These are phyloP conservation scores for Formicarius rufipectus DNA, from an alignment of 2,113 vertebrate genomes.

Conservation along the genomic window DNA sequence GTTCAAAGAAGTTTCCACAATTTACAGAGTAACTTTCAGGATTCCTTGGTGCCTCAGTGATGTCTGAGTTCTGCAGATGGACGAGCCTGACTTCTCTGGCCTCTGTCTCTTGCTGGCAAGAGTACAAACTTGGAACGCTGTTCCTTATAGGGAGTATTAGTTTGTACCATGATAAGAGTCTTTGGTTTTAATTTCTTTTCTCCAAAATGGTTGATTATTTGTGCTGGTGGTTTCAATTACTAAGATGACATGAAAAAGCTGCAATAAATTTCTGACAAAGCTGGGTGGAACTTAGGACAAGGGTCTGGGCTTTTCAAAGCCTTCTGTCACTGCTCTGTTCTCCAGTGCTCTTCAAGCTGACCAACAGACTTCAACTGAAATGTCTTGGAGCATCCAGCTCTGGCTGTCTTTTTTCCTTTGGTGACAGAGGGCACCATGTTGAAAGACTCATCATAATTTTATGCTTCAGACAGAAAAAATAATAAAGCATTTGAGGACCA, in stretches of 20 bases:
- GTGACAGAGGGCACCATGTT: not conserved
- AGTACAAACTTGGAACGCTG: not conserved
- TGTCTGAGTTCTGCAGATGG: not conserved
- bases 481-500: not conserved
- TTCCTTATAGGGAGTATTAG: not conserved
- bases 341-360: not conserved
- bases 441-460: not conserved
- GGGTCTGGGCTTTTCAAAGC: not conserved
- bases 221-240: conserved; percentile 16
- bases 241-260: not conserved
- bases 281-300: not conserved
- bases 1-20: not conserved
- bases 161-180: not conserved
- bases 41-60: fast-evolving
- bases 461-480: not conserved
- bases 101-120: not conserved
- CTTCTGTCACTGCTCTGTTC: not conserved
- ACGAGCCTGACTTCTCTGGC: not conserved
- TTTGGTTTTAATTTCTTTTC: not conserved
- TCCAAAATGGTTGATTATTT: not conserved
- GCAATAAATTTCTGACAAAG: not conserved
- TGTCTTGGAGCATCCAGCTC: not conserved
- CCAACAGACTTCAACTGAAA: not conserved
- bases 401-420: not conserved
- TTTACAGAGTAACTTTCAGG: not conserved